Evolutionary conservation across 2,113 vertebrate species (phyloP), one percentile per base, ranked within the genome.

Genomic region (Panurus biarmicus): DNA sequence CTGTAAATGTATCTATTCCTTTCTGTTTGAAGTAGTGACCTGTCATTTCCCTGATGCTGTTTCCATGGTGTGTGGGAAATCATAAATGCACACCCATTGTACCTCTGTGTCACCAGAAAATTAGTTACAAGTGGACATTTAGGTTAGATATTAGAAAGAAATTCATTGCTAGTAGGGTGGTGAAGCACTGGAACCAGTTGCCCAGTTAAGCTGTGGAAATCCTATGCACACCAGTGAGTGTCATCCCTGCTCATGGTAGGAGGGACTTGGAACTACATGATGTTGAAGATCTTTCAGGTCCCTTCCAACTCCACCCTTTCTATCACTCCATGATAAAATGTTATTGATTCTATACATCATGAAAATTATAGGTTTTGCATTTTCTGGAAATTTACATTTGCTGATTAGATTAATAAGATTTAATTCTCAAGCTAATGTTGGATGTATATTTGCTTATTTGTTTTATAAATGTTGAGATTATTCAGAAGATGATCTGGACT

Each of bases 161-260:
- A 67, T 61, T 22, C 10, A 29, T 58, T 51, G 13, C 16, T 44
- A 1, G 1, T 17, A 22, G 29, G 3, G 7, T 47, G 15, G 8
- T 75, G 47, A 54, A 29, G 35, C 14, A 26, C 10, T 42, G 29
- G 25, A 61, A 42, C 16, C 54, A 26, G 29, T 2, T 61, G 17
- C 14, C 14, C 13, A 23, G 35, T 26, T 29, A 40, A 42, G 14
- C 40, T 69, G 25, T 61, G 26, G 17, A 23, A 54, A 10, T 18
- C 24, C 14, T 35, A 2, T 15, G 8, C 47, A 47, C 28, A 11
- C 25, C 26, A 22, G 5, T 31, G n/a, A 19, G 17, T 40, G 13
- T 2, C 5, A 24, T 22, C 1, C 0, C 5, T 45, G 16, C 28
- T 33, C 9, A 10, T 47, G 45, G 29, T 29, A 61, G 29, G 17